A percentile compares a stretch with the other conserved stretches of the same genome.
phyloP scores from a whole-genome alignment of 2,888 invertebrate genomes.

The Biston betularia region DNA sequence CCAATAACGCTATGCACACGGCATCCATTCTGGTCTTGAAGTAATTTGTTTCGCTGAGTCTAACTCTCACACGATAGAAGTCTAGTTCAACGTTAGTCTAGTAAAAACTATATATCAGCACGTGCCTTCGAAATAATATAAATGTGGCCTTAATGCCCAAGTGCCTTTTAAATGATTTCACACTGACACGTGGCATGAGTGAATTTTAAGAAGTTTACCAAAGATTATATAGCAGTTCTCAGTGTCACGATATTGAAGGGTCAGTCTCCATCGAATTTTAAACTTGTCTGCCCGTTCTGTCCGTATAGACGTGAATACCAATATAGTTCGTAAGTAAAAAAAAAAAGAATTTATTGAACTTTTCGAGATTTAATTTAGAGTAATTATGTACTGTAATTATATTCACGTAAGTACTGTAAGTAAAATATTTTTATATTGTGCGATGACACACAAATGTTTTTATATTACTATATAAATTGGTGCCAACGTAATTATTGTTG shows the following conservation, averaged over 20 bases:
- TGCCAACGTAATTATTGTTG: slow-evolving; percentile 86
- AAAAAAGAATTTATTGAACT: slow-evolving; percentile 76
- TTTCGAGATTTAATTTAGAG: slow-evolving; percentile 82
- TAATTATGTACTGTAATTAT: slow-evolving; percentile 69
- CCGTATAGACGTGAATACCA: slow-evolving; percentile 70
- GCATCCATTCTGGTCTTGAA: slow-evolving; percentile 7
- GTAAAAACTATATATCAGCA: slow-evolving; percentile 25
- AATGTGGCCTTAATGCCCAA: slow-evolving; percentile 34
- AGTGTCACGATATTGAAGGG: slow-evolving; percentile 33
- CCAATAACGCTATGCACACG: slow-evolving; percentile 2
- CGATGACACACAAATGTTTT: slow-evolving; percentile 78
- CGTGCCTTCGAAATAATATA: slow-evolving; percentile 39
- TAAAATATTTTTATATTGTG: slow-evolving; percentile 84
- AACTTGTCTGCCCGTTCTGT: slow-evolving; percentile 58
- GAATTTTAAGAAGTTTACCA: slow-evolving; percentile 53
- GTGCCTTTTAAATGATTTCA: slow-evolving; percentile 42
- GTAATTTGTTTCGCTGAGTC: slow-evolving; percentile 5
- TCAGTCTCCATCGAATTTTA: slow-evolving; percentile 35
- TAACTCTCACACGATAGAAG: background rate
- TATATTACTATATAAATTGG: slow-evolving; percentile 80
- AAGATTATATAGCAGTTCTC: slow-evolving; percentile 52
- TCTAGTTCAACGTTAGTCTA: slow-evolving; percentile 10
- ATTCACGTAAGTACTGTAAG: slow-evolving; percentile 80
- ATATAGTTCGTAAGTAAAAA: slow-evolving; percentile 65
- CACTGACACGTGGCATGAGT: slow-evolving; percentile 32